Conservation (phyloP, 2,888 invertebrate genomes). For the Aradus depressus region DNA sequence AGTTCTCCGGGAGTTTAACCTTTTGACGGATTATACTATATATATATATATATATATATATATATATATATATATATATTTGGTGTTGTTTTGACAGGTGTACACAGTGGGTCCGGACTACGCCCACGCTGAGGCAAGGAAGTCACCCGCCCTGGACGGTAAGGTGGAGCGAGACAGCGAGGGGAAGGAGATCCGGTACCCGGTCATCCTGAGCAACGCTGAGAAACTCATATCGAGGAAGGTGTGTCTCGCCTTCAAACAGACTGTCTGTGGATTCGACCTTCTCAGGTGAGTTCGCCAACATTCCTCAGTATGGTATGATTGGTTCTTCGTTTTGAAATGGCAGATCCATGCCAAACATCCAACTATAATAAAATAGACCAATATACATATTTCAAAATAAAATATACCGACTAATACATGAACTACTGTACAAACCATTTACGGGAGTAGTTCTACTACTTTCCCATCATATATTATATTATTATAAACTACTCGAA, state of each 20-base stretch:
- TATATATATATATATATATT: no score
- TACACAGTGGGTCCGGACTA: slow-evolving; percentile 99
- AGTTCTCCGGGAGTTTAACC: no score
- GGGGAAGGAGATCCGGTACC: slow-evolving; percentile 96
- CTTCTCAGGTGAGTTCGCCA: slow-evolving; percentile 54
- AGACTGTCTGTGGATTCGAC: slow-evolving; percentile 99
- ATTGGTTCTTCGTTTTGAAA: background rate
- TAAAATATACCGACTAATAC: no score
- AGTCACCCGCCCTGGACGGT: slow-evolving; percentile 95
- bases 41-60: no score
- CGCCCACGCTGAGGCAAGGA: slow-evolving; percentile 97
- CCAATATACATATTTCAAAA: background rate
- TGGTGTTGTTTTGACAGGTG: slow-evolving; percentile 48
- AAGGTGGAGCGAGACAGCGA: slow-evolving; percentile 97
- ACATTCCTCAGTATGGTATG: background rate
- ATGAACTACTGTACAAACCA: no score
- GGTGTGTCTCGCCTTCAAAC: slow-evolving; percentile 91
- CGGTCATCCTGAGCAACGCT: slow-evolving; percentile 91
- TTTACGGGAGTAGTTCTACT: no score
- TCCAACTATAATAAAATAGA: background rate
- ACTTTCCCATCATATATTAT: no score
- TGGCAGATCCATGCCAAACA: no score
- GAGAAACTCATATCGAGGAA: slow-evolving; percentile 97
- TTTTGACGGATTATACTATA: no score
- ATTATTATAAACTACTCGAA: no score